Evolutionary conservation across 2,797 vertebrate genomes (phyloP).

Genomic region (Sebastes iracundus): DNA sequence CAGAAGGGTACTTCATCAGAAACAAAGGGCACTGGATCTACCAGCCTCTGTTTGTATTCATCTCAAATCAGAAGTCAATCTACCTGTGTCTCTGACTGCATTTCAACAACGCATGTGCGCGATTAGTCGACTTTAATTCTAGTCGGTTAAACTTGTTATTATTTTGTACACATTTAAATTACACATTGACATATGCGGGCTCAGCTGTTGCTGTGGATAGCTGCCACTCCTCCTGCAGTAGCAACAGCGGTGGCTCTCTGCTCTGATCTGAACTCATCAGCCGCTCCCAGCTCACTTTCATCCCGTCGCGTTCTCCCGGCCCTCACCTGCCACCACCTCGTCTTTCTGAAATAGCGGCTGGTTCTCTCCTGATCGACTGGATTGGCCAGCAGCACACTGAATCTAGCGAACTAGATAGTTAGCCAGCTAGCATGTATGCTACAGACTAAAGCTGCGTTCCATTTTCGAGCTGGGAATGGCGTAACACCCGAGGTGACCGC

Average conservation of each 20-base stretch:
- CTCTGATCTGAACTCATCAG: too few relatives aligned
- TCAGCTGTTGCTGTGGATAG: too few relatives aligned
- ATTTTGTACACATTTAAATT: background rate
- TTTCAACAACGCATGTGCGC: background rate
- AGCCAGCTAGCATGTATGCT: background rate
- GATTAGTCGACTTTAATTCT: background rate
- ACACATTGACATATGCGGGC: too few relatives aligned
- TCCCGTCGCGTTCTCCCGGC: fast-evolving
- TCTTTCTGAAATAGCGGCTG: background rate
- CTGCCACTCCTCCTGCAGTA: too few relatives aligned
- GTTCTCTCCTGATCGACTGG: background rate
- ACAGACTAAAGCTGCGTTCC: background rate
- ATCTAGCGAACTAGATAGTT: background rate
- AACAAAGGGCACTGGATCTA: constrained; percentile 4
- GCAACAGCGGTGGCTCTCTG: too few relatives aligned
- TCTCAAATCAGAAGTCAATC: background rate
- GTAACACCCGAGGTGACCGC: too few relatives aligned
- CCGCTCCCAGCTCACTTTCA: too few relatives aligned
- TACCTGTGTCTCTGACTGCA: background rate
- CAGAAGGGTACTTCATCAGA: constrained; percentile 21
- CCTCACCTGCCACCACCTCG: background rate
- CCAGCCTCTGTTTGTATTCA: constrained; percentile 10
- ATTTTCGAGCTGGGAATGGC: too few relatives aligned
- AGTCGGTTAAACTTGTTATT: background rate
- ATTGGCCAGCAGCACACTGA: background rate